Base-by-base conservation (phyloP, 2,797 vertebrate genomes). In the Ctenopoma multispine region DNA sequence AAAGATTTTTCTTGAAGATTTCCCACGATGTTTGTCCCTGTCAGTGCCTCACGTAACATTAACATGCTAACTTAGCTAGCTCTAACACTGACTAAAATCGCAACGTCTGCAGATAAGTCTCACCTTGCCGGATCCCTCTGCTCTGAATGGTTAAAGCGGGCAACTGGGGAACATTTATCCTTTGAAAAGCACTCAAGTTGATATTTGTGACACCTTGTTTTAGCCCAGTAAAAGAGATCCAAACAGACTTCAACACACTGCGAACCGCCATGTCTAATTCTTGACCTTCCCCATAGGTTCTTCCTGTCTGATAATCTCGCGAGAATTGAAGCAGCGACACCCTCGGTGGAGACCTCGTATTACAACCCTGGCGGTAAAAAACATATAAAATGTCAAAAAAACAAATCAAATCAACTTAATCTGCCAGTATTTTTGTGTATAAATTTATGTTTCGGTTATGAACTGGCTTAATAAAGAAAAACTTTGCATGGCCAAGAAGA, bases 101-200 rank as follows among this genome's bases (percentile, higher is more conserved):
- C 15, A 5, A 13, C 1, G 6, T 71, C 64, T 63, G 7, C 1
- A n/a, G 10, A 14, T 5, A n/a, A 57, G 7, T 63, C 85, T 90
- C 74, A 94, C 94, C 94, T 63, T 92, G 83, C 3, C 94, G 91
- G 63, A 95, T 43, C 11, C 93, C 92, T 51, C 95, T 87, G 59
- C 79, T 90, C 63, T 89, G 92, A 10, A 69, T 21, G 6, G 31
- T 75, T 5, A 89, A 49, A 51, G 83, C 58, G 1, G 85, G 59
- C 3, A 90, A 20, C 44, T 75, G 74, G 0, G 87, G 80, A 7
- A 72, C 54, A 51, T 58, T 72, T 71, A 82, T 57, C 46, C 27
- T 68, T 10, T 54, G 77, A 2, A 85, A 47, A 27, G 70, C 0
- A 23, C 20, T 61, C 4, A 72, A 15, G 2, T 46, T 72, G 0